Conservation (phyloP, 2,888 invertebrate species). For the Stictocephala bisonia region DNA sequence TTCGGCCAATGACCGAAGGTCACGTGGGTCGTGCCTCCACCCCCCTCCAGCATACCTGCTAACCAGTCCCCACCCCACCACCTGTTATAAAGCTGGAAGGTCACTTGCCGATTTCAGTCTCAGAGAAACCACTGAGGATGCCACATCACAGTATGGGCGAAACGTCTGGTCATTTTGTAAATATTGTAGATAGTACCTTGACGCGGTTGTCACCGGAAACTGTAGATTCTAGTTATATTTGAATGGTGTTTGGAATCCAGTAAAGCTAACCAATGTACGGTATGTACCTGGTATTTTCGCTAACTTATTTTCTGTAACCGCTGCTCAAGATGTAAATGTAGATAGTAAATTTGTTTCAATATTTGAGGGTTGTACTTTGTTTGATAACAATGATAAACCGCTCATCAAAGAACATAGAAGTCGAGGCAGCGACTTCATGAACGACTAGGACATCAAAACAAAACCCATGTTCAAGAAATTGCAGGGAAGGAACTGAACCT, state of each 20-base stretch:
- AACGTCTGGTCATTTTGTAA: too few relatives aligned
- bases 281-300: constrained; percentile 54
- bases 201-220: too few relatives aligned
- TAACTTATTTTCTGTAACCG: constrained; percentile 59
- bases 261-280: constrained; percentile 53
- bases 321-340: constrained; percentile 42
- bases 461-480: neutral
- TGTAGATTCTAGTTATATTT: too few relatives aligned
- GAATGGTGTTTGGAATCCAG: constrained; percentile 27
- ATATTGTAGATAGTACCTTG: too few relatives aligned
- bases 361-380: constrained; percentile 19
- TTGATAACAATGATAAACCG: constrained; percentile 7
- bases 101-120: too few relatives aligned
- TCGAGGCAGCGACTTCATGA: neutral
- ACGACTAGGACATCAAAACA: constrained; percentile 6
- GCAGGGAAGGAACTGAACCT: neutral
- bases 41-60: too few relatives aligned
- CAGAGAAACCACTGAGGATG: too few relatives aligned
- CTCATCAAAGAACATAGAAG: constrained; percentile 17
- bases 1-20: too few relatives aligned
- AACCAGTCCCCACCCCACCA: too few relatives aligned
- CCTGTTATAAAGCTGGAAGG: too few relatives aligned
- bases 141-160: too few relatives aligned
- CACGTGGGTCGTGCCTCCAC: too few relatives aligned
- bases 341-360: neutral